Evolutionary conservation across 2,888 invertebrate genomes (phyloP).

Genomic region (Sabatieria punctata): DNA sequence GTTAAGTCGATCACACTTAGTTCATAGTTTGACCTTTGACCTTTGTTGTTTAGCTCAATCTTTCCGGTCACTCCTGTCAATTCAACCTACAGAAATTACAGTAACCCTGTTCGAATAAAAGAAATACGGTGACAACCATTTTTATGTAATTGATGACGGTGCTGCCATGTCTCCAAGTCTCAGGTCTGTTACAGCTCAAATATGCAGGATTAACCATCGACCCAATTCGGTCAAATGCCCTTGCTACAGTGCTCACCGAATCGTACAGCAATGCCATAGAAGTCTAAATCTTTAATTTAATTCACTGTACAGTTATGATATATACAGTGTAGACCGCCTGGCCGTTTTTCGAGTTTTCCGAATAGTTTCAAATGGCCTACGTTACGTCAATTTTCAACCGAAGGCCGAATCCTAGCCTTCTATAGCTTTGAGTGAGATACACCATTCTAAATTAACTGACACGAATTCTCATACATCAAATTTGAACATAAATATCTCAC

Average conservation of each 20-base stretch:
- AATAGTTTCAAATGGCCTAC: too few species aligned
- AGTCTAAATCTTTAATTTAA: slow-evolving; percentile 37
- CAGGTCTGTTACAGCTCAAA: slow-evolving; percentile 37
- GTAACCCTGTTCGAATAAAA: too few species aligned
- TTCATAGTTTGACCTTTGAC: slow-evolving; percentile 73
- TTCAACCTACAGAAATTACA: slow-evolving; percentile 48
- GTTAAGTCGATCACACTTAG: slow-evolving; percentile 77
- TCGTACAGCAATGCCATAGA: slow-evolving; percentile 58
- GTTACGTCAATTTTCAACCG: too few species aligned
- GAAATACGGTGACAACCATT: slow-evolving; percentile 49
- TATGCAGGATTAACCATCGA: neutral
- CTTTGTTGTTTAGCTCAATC: slow-evolving; percentile 82
- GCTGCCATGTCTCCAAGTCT: slow-evolving; percentile 80
- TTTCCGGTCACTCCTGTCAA: slow-evolving; percentile 76
- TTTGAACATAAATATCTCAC: too few species aligned
- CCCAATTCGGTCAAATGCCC: slow-evolving; percentile 39
- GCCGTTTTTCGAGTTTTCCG: too few species aligned
- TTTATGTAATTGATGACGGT: slow-evolving; percentile 92
- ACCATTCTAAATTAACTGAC: too few species aligned
- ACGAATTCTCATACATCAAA: too few species aligned
- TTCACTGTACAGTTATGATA: too few species aligned
- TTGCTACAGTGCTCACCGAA: slow-evolving; percentile 54
- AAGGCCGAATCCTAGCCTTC: too few species aligned
- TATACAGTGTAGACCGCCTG: too few species aligned
- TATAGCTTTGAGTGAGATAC: too few species aligned